These are phyloP conservation scores for Pipistrellus kuhlii DNA, from an alignment of 2,797 vertebrate genomes.

Conservation along the genomic window DNA sequence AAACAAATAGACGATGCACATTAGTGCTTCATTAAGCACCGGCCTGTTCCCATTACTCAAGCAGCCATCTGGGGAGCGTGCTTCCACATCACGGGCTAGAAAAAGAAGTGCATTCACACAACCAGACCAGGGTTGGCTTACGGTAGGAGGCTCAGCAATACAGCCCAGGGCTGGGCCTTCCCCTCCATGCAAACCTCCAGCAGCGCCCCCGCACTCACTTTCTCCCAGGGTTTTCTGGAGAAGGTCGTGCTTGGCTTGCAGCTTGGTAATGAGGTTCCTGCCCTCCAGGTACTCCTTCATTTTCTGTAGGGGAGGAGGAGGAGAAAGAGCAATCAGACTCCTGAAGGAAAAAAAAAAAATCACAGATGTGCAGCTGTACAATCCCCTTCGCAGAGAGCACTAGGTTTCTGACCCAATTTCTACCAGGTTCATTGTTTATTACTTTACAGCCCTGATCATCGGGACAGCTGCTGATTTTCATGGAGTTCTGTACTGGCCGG, in stretches of 20 bases:
- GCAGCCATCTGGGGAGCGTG: conserved; percentile 54
- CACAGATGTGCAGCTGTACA: background rate
- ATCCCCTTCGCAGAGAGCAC: conserved; percentile 1
- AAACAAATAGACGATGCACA: conserved; percentile 58
- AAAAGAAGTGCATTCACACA: conserved; percentile 61
- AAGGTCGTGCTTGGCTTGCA: conserved; percentile 97
- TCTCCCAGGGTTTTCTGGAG: conserved; percentile 98
- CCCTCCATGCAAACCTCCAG: background rate
- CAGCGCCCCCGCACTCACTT: conserved; percentile 90
- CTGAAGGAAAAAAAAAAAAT: background rate
- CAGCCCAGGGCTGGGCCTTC: background rate
- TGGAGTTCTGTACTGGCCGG: background rate
- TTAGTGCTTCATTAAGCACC: conserved; percentile 77
- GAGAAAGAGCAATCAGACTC: conserved; percentile 61
- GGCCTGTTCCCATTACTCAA: conserved; percentile 68
- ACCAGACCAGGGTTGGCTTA: background rate
- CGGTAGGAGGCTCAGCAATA: background rate
- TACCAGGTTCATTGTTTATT: background rate
- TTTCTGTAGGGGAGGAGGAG: conserved; percentile 89
- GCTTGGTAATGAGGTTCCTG: conserved; percentile 98
- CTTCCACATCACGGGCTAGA: conserved; percentile 49
- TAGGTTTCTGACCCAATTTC: conserved; percentile 49
- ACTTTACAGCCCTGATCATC: background rate
- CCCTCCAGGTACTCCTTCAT: conserved; percentile 99
- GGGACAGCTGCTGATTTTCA: conserved; percentile 28